Percentiles rank a stretch among this genome's conserved stretches.
Conservation (phyloP, 2,113 vertebrate species). For the Phycodurus eques region DNA sequence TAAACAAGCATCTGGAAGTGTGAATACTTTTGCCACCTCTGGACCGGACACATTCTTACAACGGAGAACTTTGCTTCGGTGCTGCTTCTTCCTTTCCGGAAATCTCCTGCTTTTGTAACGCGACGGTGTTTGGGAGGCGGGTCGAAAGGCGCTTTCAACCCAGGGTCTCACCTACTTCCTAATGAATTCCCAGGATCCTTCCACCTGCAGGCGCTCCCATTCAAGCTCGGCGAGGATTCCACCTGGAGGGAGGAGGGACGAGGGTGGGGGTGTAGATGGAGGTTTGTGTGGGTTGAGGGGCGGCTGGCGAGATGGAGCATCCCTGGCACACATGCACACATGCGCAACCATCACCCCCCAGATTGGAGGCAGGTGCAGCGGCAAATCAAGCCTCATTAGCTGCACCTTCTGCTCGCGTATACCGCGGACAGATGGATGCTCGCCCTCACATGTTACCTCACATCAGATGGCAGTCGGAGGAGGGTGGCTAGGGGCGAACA, state of each 20-base stretch:
- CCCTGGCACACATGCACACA: constrained; percentile 30
- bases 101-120: constrained; percentile 49
- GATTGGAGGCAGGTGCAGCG: constrained; percentile 80
- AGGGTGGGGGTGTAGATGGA: constrained; percentile 11
- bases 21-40: neutral
- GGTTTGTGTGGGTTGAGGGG: constrained; percentile 10
- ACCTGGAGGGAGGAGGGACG: constrained; percentile 70
- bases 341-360: constrained; percentile 43
- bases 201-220: constrained; percentile 71
- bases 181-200: constrained; percentile 77
- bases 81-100: constrained; percentile 42
- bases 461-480: constrained; percentile 75
- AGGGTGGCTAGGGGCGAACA: constrained; percentile 64
- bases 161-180: constrained; percentile 66
- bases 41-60: neutral
- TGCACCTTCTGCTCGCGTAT: constrained; percentile 78
- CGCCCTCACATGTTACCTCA: constrained; percentile 79
- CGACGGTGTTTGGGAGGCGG: constrained; percentile 57
- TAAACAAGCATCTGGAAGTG: neutral
- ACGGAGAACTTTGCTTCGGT: too few relatives aligned
- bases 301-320: constrained; percentile 50
- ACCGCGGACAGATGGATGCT: constrained; percentile 77
- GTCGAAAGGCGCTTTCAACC: constrained; percentile 66
- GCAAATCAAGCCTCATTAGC: constrained; percentile 82
- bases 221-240: constrained; percentile 76